Percentiles rank a stretch among this genome's conserved stretches.
These are phyloP conservation scores for Electrona antarctica DNA, from an alignment of 2,113 vertebrate species.

Conservation along the genomic window DNA sequence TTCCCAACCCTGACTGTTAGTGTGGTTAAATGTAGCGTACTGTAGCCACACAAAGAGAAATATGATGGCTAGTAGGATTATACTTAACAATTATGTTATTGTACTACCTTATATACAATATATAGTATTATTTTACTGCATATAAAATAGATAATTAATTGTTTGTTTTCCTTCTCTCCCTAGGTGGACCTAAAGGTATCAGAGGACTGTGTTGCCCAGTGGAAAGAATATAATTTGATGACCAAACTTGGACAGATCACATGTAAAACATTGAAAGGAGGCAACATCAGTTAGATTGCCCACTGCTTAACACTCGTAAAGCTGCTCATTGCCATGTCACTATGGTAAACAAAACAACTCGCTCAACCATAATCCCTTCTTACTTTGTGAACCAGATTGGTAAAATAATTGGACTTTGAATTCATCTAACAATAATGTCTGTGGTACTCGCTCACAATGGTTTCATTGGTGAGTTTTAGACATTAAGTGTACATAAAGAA, in stretches of 20 bases:
- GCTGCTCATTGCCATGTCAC: slow-evolving; percentile 6
- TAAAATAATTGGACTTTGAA: slow-evolving; percentile 29
- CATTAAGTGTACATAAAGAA: slow-evolving; percentile 4
- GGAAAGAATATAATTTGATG: slow-evolving; percentile 90
- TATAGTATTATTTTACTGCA: no score
- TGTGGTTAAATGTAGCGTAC: neutral
- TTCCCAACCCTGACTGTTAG: neutral
- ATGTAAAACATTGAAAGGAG: slow-evolving; percentile 93
- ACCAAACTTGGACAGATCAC: slow-evolving; percentile 91
- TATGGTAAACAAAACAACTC: slow-evolving; percentile 7
- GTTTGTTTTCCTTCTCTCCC: neutral
- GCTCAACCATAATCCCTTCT: slow-evolving; percentile 11
- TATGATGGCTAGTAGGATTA: neutral
- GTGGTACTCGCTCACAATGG: neutral
- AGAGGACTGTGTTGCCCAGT: slow-evolving; percentile 85
- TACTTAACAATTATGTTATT: neutral
- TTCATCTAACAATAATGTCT: slow-evolving; percentile 10
- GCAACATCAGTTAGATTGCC: slow-evolving; percentile 87
- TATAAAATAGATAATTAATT: no score
- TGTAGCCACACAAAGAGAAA: neutral
- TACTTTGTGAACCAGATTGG: neutral
- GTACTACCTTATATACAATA: neutral
- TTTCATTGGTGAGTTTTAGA: slow-evolving; percentile 11
- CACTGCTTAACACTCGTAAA: neutral
- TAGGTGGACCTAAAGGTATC: slow-evolving; percentile 90